Conservation (phyloP, 2,888 invertebrate genomes). For the Synanthedon formicaeformis region DNA sequence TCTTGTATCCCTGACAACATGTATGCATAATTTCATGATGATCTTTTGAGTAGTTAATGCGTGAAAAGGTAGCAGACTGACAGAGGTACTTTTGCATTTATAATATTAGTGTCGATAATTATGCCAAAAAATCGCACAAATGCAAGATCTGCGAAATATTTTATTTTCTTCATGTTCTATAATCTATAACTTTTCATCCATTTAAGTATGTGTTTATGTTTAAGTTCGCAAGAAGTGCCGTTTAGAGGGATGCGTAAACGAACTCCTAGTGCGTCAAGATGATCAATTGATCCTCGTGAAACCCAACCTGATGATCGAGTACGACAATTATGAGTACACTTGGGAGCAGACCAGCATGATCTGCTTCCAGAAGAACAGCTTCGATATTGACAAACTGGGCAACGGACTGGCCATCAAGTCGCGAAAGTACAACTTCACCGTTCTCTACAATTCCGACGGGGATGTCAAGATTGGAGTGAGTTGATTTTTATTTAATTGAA, state of each 20-base stretch:
- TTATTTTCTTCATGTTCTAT: not conserved
- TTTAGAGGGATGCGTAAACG: constrained; percentile 69
- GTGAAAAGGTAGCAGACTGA: too few relatives aligned
- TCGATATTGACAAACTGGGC: constrained; percentile 77
- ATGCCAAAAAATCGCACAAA: too few relatives aligned
- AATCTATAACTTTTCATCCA: not conserved
- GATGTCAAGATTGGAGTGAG: constrained; percentile 79
- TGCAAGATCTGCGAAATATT: too few relatives aligned
- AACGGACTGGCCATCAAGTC: constrained; percentile 77
- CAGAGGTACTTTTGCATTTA: too few relatives aligned
- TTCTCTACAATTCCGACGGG: constrained; percentile 76
- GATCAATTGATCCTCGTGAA: constrained; percentile 70
- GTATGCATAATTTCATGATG: too few relatives aligned
- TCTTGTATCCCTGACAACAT: too few relatives aligned
- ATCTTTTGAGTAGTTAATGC: too few relatives aligned
- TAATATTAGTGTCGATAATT: too few relatives aligned
- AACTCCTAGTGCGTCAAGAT: constrained; percentile 74
- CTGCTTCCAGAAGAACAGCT: constrained; percentile 72
- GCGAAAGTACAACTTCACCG: constrained; percentile 78
- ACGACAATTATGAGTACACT: constrained; percentile 75
- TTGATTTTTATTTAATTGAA: not conserved
- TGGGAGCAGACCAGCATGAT: constrained; percentile 72
- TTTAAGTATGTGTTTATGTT: too few relatives aligned
- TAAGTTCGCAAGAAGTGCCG: constrained; percentile 76
- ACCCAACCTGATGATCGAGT: constrained; percentile 75